phyloP scores from a whole-genome alignment of 2,888 invertebrate genomes.

The Carpatolechia fugitivella region DNA sequence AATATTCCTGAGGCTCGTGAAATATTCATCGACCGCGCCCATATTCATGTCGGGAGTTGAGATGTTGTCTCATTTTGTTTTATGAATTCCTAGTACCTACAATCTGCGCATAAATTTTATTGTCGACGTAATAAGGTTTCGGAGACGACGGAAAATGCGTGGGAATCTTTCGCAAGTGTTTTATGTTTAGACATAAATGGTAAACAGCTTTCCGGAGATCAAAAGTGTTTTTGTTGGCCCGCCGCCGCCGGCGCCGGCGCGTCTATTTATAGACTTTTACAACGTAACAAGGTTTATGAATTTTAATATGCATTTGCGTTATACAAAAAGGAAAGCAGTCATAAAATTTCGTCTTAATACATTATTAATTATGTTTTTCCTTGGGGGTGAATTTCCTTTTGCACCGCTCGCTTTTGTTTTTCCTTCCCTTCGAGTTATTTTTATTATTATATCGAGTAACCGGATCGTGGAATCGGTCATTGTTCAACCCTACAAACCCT shows the following conservation, averaged over 20 bases:
- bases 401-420: too few relatives aligned
- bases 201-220: conserved; percentile 1
- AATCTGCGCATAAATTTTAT: conserved; percentile 5
- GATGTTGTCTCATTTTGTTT: conserved; percentile 19
- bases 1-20: conserved; percentile 26
- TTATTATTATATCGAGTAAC: too few relatives aligned
- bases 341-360: too few relatives aligned
- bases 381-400: too few relatives aligned
- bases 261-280: not conserved
- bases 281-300: not conserved
- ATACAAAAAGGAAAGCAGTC: too few relatives aligned
- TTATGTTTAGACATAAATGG: not conserved
- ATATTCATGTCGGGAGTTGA: conserved; percentile 13
- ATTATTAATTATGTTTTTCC: too few relatives aligned
- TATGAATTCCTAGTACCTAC: conserved; percentile 1
- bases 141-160: not conserved
- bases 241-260: not conserved
- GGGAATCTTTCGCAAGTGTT: not conserved
- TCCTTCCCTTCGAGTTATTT: too few relatives aligned
- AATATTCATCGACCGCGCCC: conserved; percentile 27
- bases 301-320: too few relatives aligned
- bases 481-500: too few relatives aligned
- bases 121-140: not conserved
- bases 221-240: not conserved
- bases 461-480: too few relatives aligned